phyloP scores from a whole-genome alignment of 2,113 vertebrate species.

The Paratilapia polleni region DNA sequence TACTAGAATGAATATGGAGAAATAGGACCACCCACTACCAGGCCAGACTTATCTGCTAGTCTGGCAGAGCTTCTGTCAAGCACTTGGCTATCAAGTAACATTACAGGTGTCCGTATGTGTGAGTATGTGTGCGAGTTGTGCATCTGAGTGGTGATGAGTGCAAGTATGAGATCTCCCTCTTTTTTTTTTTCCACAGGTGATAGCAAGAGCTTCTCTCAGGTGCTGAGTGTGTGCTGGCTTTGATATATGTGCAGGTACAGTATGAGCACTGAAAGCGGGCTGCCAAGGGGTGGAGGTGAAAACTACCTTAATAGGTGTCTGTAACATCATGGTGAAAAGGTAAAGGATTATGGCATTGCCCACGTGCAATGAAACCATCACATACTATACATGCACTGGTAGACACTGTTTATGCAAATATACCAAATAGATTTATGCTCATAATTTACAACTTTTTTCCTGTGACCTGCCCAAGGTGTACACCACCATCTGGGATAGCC shows the following conservation, averaged over 20 bases:
- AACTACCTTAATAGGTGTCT: slow-evolving; percentile 41
- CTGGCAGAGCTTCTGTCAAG: slow-evolving; percentile 44
- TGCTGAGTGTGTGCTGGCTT: slow-evolving; percentile 30
- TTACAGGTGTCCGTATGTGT: slow-evolving; percentile 45
- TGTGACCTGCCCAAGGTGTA: too few species aligned
- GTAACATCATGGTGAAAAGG: slow-evolving; percentile 32
- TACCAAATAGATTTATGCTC: not conserved
- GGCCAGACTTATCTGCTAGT: slow-evolving; percentile 44
- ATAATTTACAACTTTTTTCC: not conserved
- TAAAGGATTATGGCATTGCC: slow-evolving; percentile 59
- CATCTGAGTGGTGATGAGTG: slow-evolving; percentile 27
- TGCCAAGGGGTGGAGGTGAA: not conserved
- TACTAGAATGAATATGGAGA: slow-evolving; percentile 28
- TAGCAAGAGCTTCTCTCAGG: slow-evolving; percentile 31
- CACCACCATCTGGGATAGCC: too few species aligned
- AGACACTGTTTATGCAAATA: not conserved
- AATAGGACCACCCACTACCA: slow-evolving; percentile 46
- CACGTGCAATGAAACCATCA: slow-evolving; percentile 22
- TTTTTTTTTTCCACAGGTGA: slow-evolving; percentile 13
- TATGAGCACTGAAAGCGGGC: not conserved
- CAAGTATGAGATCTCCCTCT: slow-evolving; percentile 25
- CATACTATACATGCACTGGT: not conserved
- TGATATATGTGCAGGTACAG: slow-evolving; percentile 16
- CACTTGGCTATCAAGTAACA: slow-evolving; percentile 59
- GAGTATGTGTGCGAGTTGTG: slow-evolving; percentile 10